Percentiles rank a stretch among this genome's conserved stretches.
These are phyloP conservation scores for Prionace glauca DNA, from an alignment of 2,797 vertebrate species.

Conservation along the genomic window DNA sequence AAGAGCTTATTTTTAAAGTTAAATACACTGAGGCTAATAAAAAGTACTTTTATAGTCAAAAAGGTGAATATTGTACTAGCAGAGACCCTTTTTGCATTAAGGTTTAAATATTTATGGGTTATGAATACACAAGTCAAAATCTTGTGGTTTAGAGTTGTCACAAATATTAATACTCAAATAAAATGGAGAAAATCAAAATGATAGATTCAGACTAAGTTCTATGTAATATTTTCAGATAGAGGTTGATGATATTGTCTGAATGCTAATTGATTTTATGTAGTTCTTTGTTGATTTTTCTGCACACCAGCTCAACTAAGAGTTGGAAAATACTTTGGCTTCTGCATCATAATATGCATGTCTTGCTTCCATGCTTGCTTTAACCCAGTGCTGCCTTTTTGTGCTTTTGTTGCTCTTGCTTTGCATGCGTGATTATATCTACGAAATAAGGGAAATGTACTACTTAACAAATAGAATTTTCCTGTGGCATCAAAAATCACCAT, in stretches of 20 bases:
- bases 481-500: constrained; percentile 47
- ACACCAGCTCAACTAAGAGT: not conserved
- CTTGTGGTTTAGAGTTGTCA: not conserved
- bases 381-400: not conserved
- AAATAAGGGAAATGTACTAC: constrained; percentile 23
- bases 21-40: not conserved
- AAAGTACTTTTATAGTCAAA: not conserved
- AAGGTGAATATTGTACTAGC: not conserved
- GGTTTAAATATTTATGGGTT: not conserved
- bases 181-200: not conserved
- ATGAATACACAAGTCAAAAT: not conserved
- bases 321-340: not conserved
- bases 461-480: constrained; percentile 42
- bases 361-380: not conserved
- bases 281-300: not conserved
- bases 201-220: not conserved
- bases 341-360: not conserved
- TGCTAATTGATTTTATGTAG: not conserved
- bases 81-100: not conserved
- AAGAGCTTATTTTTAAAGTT: not conserved
- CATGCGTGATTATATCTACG: not conserved
- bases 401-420: not conserved
- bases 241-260: too few species aligned
- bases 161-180: not conserved
- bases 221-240: not conserved